phyloP scores from a whole-genome alignment of 2,797 vertebrate species.

The Bradypus variegatus region DNA sequence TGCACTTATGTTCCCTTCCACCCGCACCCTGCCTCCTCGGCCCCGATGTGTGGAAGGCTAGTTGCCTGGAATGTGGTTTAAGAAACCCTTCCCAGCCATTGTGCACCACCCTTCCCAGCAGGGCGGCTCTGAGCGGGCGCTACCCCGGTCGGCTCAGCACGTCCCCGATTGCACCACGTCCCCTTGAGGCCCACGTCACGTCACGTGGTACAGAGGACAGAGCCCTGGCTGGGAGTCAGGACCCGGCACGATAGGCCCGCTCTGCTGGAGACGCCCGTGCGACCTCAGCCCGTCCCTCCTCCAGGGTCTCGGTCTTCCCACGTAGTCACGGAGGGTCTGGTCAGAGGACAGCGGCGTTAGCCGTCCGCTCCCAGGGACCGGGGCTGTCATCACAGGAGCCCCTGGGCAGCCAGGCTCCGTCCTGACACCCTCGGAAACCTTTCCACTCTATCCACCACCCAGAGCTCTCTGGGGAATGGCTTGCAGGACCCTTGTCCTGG shows the following conservation, averaged over 20 bases:
- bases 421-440: background rate
- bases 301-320: background rate
- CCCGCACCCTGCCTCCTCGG: background rate
- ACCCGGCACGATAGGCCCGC: background rate
- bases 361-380: rapidly evolving
- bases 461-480: background rate
- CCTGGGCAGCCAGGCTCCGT: too few species aligned
- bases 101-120: background rate
- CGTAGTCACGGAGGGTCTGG: background rate
- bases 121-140: background rate
- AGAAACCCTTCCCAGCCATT: background rate
- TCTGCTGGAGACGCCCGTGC: too few species aligned
- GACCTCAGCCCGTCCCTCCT: background rate
- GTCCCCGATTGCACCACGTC: too few species aligned
- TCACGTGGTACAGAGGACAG: background rate
- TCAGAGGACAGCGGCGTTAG: background rate
- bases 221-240: background rate
- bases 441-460: too few species aligned
- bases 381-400: background rate
- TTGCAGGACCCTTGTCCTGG: background rate
- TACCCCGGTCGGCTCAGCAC: background rate
- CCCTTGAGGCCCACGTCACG: background rate
- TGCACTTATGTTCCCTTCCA: background rate
- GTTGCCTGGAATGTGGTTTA: background rate
- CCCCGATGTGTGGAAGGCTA: rapidly evolving